These are phyloP conservation scores for Eurystomus glaucurus DNA, from an alignment of 2,797 vertebrate species.

Conservation along the genomic window DNA sequence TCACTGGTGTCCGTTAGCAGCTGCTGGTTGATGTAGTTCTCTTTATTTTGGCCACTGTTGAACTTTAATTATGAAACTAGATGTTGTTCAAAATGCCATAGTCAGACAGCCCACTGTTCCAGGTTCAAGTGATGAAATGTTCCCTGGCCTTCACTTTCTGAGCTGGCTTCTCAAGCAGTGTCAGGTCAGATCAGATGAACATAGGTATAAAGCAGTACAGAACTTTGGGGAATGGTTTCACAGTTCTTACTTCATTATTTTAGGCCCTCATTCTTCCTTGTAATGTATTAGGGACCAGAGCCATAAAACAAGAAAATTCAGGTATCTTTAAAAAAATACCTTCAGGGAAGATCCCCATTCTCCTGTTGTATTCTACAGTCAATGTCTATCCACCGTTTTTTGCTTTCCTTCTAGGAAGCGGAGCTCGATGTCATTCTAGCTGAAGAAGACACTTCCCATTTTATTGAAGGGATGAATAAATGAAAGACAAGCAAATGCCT, in stretches of 20 bases:
- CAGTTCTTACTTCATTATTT: background rate
- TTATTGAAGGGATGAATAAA: background rate
- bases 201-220: background rate
- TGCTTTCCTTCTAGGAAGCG: background rate
- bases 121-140: background rate
- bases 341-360: rapidly evolving
- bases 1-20: background rate
- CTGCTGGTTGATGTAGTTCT: slow-evolving; percentile 4
- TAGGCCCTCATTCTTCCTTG: background rate
- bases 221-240: background rate
- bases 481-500: background rate
- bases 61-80: slow-evolving; percentile 53
- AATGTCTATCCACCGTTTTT: background rate
- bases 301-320: background rate
- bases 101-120: background rate
- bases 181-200: background rate
- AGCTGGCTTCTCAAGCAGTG: background rate
- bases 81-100: background rate
- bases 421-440: background rate
- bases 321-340: background rate
- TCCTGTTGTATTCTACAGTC: background rate
- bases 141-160: background rate
- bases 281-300: background rate
- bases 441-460: background rate
- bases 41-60: slow-evolving; percentile 36